Evolutionary conservation across 1,140 invertebrate species (phyloP), one percentile per base, ranked within the genome.

Genomic region (Coboldia fuscipes): DNA sequence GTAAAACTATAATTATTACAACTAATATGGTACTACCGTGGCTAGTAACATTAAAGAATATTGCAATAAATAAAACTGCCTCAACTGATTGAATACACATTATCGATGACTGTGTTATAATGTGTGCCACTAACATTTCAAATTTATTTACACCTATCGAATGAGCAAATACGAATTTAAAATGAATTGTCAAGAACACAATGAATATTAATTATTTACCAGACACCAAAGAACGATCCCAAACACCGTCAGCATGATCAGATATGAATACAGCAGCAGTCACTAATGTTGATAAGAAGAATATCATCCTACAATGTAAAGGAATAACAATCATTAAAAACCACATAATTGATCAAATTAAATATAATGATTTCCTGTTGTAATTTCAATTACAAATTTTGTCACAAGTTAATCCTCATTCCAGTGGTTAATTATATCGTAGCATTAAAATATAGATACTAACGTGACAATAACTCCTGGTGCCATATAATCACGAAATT

Each of bases 241-340:
- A 72, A 30, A 81, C 62, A 21, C 81, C 82, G 46, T 83, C 78
- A 42, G 70, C 61, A 21, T 75, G 69, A 48, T 92, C 85, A 1
- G 73, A 61, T 22, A 92, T 79, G 46, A 89, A 77, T 6, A 78
- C 66, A 2, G 75, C 63, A 0, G 80, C 75, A 2, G 79, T 84
- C 37, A 85, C 63, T 12, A 75, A 66, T 1, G 76, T 72, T 0
- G 80, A 69, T 54, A 86, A 57, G 54, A 88, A 79, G 54, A 75
- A 86, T 6, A 75, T 63, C 37, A 83, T 68, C 9, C 79, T 84
- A n/a, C n/a, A n/a, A n/a, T n/a, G n/a, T n/a, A 45, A 18, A 54
- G 50, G 30, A 38, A 30, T 33, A 10, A 12, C 6, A 6, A 12
- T 23, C 22, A 20, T 18, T 15, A 36, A 32, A 29, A 34, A 22